phyloP scores from a whole-genome alignment of 2,888 invertebrate genomes.

The Bhutanitis thaidina region DNA sequence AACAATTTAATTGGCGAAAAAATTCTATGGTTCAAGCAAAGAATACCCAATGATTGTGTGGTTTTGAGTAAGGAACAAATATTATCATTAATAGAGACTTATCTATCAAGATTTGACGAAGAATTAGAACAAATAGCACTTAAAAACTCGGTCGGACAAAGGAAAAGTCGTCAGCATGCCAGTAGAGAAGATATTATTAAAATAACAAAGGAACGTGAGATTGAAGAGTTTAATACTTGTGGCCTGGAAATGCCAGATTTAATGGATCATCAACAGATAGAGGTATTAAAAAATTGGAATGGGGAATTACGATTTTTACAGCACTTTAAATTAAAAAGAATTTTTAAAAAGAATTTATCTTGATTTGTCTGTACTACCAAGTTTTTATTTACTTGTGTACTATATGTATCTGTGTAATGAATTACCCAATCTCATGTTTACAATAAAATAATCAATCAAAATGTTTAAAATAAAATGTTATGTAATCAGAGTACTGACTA shows the following conservation, averaged over 20 bases:
- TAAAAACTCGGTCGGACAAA: conserved; percentile 87
- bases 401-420: too few relatives aligned
- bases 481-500: too few relatives aligned
- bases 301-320: conserved; percentile 83
- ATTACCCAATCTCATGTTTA: too few relatives aligned
- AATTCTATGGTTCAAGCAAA: conserved; percentile 87
- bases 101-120: conserved; percentile 82
- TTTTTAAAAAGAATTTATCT: conserved; percentile 65
- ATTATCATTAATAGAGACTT: conserved; percentile 78
- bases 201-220: conserved; percentile 86
- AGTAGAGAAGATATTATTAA: conserved; percentile 89
- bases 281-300: conserved; percentile 82
- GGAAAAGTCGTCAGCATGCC: conserved; percentile 88
- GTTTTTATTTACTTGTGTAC: too few relatives aligned
- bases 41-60: conserved; percentile 76
- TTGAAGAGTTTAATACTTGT: conserved; percentile 86
- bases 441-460: background rate
- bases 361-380: conserved; percentile 18
- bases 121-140: conserved; percentile 89
- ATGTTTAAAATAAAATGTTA: too few relatives aligned
- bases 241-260: conserved; percentile 90
- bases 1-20: conserved; percentile 88
- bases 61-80: conserved; percentile 81
- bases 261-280: conserved; percentile 79
- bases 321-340: conserved; percentile 83